These are phyloP conservation scores for Melierax canorus DNA, from an alignment of 2,113 vertebrate genomes.

Conservation along the genomic window DNA sequence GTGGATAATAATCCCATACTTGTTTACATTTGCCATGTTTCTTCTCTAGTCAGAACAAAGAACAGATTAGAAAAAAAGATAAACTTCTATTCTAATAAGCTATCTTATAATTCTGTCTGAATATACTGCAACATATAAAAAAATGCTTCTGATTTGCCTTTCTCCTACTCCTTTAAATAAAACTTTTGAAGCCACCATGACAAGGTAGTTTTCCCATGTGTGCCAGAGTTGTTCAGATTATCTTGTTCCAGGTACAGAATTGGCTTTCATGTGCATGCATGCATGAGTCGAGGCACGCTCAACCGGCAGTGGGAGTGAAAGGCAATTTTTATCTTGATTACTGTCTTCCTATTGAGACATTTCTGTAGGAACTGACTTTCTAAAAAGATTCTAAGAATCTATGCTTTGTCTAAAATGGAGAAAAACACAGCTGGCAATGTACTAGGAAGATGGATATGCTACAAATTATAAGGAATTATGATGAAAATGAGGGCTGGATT, in stretches of 20 bases:
- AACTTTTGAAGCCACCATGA: background rate
- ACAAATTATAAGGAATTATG: background rate
- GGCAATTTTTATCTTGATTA: background rate
- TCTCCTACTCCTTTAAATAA: background rate
- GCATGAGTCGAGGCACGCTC: background rate
- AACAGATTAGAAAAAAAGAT: background rate
- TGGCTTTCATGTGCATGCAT: background rate
- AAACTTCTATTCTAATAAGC: background rate
- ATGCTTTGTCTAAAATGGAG: background rate
- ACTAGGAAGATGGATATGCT: background rate
- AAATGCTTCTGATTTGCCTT: background rate
- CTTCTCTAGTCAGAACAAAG: background rate
- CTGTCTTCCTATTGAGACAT: background rate
- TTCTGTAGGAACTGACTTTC: background rate
- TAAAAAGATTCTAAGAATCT: background rate
- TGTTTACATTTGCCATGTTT: background rate
- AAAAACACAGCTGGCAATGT: background rate
- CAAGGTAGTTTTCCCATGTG: background rate
- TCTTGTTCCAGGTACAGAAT: background rate
- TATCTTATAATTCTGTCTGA: background rate
- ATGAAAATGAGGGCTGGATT: background rate
- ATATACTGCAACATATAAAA: background rate
- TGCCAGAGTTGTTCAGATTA: background rate
- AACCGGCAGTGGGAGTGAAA: background rate
- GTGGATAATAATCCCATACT: background rate